These are phyloP conservation scores for Goniozus legneri DNA, from an alignment of 1,140 invertebrate genomes.

Conservation along the genomic window DNA sequence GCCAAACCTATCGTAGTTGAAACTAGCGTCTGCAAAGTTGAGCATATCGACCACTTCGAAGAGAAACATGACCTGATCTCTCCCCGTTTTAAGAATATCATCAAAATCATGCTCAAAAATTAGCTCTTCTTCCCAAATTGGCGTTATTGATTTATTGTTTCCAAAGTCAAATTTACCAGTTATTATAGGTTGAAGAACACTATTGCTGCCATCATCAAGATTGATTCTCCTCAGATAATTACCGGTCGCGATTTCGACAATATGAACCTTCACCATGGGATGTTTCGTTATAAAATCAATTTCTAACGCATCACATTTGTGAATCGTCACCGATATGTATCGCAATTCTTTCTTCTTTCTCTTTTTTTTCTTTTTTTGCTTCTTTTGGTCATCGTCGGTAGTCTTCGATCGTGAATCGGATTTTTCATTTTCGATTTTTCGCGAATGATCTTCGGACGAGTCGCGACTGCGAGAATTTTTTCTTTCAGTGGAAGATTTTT, in stretches of 20 bases:
- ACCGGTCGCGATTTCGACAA: conserved; percentile 37
- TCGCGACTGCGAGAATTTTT: too few relatives aligned
- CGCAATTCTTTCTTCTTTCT: conserved; percentile 23
- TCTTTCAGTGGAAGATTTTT: too few relatives aligned
- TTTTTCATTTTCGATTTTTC: too few relatives aligned
- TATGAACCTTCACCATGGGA: conserved; percentile 50
- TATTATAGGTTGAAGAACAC: conserved; percentile 35
- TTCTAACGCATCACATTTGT: conserved; percentile 38
- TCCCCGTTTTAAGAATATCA: conserved; percentile 47
- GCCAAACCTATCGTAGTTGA: conserved; percentile 47
- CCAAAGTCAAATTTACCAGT: conserved; percentile 44
- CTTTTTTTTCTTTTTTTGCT: conserved; percentile 16
- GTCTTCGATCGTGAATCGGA: too few relatives aligned
- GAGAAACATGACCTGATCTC: conserved; percentile 55
- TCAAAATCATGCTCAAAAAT: conserved; percentile 61
- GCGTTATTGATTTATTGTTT: conserved; percentile 47
- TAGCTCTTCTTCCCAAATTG: conserved; percentile 65
- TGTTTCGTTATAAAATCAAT: conserved; percentile 40
- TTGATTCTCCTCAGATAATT: conserved; percentile 33
- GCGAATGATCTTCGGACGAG: too few relatives aligned
- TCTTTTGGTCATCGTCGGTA: too few relatives aligned
- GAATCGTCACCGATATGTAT: conserved; percentile 40
- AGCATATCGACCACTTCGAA: conserved; percentile 61
- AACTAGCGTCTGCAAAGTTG: conserved; percentile 38
- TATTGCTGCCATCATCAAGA: conserved; percentile 4